A percentile compares a stretch with the other conserved stretches of the same genome.
phyloP scores from a whole-genome alignment of 1,140 invertebrate genomes.

The Cyphomyrmex costatus region DNA sequence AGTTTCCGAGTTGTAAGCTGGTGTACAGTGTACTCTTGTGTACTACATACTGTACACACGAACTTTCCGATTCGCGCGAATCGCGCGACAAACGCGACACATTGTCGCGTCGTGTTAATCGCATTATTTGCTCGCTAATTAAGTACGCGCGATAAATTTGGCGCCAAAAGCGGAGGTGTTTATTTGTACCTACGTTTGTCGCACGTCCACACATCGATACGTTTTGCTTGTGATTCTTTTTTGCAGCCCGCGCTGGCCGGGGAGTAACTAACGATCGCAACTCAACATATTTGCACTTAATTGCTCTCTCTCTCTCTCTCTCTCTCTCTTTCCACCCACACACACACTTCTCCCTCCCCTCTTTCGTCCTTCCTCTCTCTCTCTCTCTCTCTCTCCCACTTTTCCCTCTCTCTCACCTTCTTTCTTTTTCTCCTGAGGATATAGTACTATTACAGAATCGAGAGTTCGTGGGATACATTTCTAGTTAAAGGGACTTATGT shows the following conservation, averaged over 20 bases:
- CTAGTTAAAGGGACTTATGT: constrained; percentile 46
- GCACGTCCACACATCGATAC: constrained; percentile 17
- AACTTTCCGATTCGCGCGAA: constrained; percentile 7
- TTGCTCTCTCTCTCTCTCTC: neutral
- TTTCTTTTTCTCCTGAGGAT: neutral
- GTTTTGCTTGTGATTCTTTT: constrained; percentile 8
- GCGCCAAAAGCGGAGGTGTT: constrained; percentile 15
- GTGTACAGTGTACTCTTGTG: too few species aligned
- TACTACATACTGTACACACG: neutral
- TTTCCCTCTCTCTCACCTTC: neutral
- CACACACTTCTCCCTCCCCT: too few species aligned
- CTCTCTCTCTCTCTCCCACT: too few species aligned
- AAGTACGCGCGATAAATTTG: constrained; percentile 76
- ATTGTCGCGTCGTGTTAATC: constrained; percentile 72
- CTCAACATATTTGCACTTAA: neutral
- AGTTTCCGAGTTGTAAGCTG: constrained; percentile 40
- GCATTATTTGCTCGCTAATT: constrained; percentile 79
- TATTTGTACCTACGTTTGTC: constrained; percentile 41
- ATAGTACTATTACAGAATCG: constrained; percentile 11
- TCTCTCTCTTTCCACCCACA: too few species aligned
- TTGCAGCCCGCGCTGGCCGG: neutral
- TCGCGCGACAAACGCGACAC: constrained; percentile 57
- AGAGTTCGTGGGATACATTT: constrained; percentile 39
- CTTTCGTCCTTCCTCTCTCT: neutral
- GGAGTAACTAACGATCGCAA: neutral